Evolutionary conservation across 2,113 vertebrate species (phyloP).

Genomic region (Casuarius casuarius): DNA sequence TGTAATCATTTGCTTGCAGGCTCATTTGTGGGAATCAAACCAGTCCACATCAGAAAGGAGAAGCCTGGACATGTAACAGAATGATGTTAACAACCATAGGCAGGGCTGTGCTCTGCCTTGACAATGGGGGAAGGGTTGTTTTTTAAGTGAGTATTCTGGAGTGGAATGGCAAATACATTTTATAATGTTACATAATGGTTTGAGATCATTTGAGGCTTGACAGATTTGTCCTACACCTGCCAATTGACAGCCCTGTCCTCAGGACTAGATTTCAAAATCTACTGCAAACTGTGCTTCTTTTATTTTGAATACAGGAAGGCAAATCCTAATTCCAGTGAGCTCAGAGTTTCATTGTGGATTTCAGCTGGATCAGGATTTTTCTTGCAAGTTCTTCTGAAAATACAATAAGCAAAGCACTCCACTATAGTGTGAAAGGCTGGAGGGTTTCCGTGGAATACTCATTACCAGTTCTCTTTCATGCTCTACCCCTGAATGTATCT

Average conservation of each 20-base stretch:
- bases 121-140: background rate
- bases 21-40: slow-evolving; percentile 1
- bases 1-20: background rate
- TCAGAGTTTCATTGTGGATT: background rate
- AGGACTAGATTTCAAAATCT: background rate
- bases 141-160: background rate
- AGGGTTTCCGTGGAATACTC: background rate
- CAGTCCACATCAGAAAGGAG: slow-evolving; percentile 17
- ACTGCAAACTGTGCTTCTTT: background rate
- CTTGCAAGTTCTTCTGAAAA: background rate
- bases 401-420: background rate
- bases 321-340: background rate
- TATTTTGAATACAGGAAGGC: background rate
- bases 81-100: background rate
- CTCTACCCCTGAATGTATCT: background rate
- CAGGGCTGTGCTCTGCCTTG: background rate
- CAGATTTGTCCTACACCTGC: background rate
- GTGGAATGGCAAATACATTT: background rate
- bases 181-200: background rate
- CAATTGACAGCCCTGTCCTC: background rate
- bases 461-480: background rate
- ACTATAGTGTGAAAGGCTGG: background rate
- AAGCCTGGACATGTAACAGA: slow-evolving; percentile 18
- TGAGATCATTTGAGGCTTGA: background rate
- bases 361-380: background rate